Evolutionary conservation across 1,140 invertebrate species (phyloP), one percentile per base, ranked within the genome.

Genomic region (Penaeus chinensis): DNA sequence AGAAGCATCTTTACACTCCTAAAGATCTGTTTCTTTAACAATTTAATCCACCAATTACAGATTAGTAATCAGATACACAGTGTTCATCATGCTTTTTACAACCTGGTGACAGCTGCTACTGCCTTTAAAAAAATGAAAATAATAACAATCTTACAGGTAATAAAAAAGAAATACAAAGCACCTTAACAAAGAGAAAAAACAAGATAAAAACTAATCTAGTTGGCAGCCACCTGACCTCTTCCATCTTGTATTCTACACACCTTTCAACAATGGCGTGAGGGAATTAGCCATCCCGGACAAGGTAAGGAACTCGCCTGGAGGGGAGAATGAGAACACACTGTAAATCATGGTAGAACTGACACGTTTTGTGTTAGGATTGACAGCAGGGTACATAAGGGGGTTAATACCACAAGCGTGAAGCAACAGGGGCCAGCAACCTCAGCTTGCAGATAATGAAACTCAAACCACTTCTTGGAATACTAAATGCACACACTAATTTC

Each of bases 111-210:
- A 54, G 16, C 54, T 54, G 54, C 54, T 54, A 54, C 54, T 91
- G 93, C 92, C 91, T 92, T 92, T 92, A 94, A 92, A 90, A 92
- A 71, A 8, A 71, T 92, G 90, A 93, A 92, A 42, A 42, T 92
- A 93, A 91, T 93, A 94, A 94, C 94, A 93, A 32, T n/a, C n/a
- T 71, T 71, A 71, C 1, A 2, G 1, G 18, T 24, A 71, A 71
- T 13, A 71, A 71, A 1, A 71, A 71, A 71, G 18, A 19, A 20
- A 71, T 24, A 71, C 10, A 71, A 71, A 71, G 32, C 10, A 71
- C 11, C n/a, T 24, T 11, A 71, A 71, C n/a, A 71, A 20, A 71
- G 32, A 22, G 32, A 71, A 22, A 71, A 71, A 93, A 90, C 92
- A 91, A 92, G 82, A 92, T 88, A 89, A 89, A 87, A 82, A 84